Conservation (phyloP, 2,888 invertebrate genomes). For the Lissonota sp. region DNA sequence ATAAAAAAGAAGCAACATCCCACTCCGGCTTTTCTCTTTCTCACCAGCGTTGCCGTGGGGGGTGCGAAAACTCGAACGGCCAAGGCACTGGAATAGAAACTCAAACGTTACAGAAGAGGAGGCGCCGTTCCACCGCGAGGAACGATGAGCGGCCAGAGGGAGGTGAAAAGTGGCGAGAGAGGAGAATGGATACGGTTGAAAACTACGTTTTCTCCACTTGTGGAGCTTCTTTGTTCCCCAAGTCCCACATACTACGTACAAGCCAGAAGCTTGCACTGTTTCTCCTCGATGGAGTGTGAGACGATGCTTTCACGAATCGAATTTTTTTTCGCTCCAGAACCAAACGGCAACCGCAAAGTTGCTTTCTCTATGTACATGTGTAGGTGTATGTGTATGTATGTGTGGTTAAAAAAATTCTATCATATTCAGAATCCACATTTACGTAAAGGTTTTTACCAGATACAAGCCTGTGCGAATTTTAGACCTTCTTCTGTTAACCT, state of each 20-base stretch:
- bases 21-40: neutral
- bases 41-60: neutral
- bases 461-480: too few relatives aligned
- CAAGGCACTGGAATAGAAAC: neutral
- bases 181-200: constrained; percentile 29
- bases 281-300: constrained; percentile 26
- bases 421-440: too few relatives aligned
- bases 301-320: constrained; percentile 50
- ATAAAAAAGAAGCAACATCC: constrained; percentile 3
- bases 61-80: neutral
- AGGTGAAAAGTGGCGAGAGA: too few relatives aligned
- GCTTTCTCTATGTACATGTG: too few relatives aligned
- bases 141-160: too few relatives aligned
- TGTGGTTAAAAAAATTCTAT: too few relatives aligned
- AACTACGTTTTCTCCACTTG: constrained; percentile 63
- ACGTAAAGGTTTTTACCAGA: too few relatives aligned
- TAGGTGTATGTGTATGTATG: too few relatives aligned
- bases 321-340: too few relatives aligned
- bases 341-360: too few relatives aligned
- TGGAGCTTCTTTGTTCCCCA: constrained; percentile 62
- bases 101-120: too few relatives aligned
- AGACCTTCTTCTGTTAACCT: too few relatives aligned
- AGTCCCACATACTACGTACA: constrained; percentile 35
- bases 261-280: constrained; percentile 26
- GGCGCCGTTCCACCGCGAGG: neutral